phyloP scores from a whole-genome alignment of 2,888 invertebrate species.

The Cenopis cana region DNA sequence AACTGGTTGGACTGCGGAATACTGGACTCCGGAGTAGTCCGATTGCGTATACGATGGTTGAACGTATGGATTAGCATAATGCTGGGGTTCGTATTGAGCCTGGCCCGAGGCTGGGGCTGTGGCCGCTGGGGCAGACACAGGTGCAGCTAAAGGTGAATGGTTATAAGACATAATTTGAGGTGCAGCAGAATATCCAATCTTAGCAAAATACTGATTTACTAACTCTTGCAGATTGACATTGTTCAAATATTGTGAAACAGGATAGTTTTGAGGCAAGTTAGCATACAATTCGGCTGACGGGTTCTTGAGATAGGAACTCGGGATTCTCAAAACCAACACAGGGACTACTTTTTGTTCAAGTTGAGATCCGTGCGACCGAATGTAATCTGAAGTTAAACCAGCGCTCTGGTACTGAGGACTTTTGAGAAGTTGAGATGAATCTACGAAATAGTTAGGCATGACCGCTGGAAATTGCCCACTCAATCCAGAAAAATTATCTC shows the following conservation, averaged over 20 bases:
- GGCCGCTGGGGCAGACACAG: conserved; percentile 47
- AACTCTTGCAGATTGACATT: conserved; percentile 83
- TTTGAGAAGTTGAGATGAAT: conserved; percentile 73
- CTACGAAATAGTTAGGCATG: conserved; percentile 79
- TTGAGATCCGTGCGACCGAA: conserved; percentile 69
- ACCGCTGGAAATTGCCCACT: conserved; percentile 78
- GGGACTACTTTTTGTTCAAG: conserved; percentile 81
- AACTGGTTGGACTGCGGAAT: conserved; percentile 79
- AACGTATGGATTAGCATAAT: conserved; percentile 72
- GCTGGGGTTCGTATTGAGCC: conserved; percentile 62
- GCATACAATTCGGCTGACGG: conserved; percentile 83
- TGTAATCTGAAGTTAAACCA: conserved; percentile 78
- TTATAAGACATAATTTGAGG: conserved; percentile 74
- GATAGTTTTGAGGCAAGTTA: conserved; percentile 83
- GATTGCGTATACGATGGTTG: conserved; percentile 76
- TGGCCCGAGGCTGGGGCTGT: conserved; percentile 49
- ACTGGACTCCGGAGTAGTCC: conserved; percentile 77
- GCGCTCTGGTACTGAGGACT: conserved; percentile 81
- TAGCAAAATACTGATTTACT: conserved; percentile 81
- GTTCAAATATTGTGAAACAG: conserved; percentile 82
- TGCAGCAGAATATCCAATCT: conserved; percentile 72
- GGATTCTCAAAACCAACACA: conserved; percentile 84
- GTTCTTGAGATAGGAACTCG: conserved; percentile 83
- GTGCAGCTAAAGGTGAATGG: conserved; percentile 53
- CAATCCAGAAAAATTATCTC: conserved; percentile 74